Conservation (phyloP, 2,797 vertebrate genomes). For the Pelochelys cantorii region DNA sequence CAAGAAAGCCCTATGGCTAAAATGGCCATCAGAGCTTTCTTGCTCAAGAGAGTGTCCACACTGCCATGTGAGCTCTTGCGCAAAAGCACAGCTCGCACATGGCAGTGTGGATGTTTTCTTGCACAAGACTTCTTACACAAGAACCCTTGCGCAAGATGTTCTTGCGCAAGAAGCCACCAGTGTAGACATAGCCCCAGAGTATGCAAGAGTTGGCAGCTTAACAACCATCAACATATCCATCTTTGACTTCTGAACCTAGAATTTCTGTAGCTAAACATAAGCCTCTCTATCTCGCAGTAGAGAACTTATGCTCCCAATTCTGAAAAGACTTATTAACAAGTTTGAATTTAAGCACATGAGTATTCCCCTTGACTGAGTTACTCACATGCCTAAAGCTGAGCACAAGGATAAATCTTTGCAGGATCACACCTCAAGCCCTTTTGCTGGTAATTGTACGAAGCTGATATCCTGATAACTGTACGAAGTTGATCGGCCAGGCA, state of each 20-base stretch:
- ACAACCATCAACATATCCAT: background rate
- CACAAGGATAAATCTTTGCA: background rate
- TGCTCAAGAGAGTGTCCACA: too few species aligned
- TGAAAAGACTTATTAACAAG: background rate
- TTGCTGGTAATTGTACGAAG: fast-evolving
- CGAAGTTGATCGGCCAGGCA: background rate
- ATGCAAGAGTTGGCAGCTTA: background rate
- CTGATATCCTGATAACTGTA: background rate
- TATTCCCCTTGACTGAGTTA: background rate
- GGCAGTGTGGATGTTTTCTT: too few species aligned
- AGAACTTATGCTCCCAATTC: fast-evolving
- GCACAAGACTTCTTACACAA: too few species aligned
- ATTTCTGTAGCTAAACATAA: background rate
- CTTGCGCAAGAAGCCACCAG: too few species aligned
- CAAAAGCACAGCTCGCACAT: too few species aligned
- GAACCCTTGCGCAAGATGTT: too few species aligned
- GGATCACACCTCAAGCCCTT: background rate
- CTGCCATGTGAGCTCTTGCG: too few species aligned
- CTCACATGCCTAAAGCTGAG: background rate
- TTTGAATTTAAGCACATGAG: background rate
- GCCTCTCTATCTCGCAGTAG: background rate
- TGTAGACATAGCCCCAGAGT: background rate
- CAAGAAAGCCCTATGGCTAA: too few species aligned
- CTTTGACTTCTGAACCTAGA: background rate
- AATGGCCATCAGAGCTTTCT: too few species aligned